phyloP scores from a whole-genome alignment of 1,140 invertebrate genomes.

The Musca vetustissima region DNA sequence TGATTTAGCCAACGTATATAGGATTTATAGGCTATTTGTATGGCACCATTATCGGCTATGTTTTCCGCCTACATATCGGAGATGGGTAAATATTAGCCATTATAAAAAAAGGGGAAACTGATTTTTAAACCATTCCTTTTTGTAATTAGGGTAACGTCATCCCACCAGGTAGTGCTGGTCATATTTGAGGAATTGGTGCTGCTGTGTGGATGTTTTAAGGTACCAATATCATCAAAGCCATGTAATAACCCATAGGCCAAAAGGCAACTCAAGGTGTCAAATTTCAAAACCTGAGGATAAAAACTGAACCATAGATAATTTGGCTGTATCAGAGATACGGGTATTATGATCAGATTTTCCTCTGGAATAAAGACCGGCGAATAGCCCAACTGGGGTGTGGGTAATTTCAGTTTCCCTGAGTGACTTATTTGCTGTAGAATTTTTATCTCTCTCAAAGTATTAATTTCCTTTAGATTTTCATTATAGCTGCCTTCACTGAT shows the following conservation, averaged over 20 bases:
- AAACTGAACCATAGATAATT: conserved; percentile 46
- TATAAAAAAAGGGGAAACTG: conserved; percentile 39
- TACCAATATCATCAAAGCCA: conserved; percentile 61
- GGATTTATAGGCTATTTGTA: conserved; percentile 64
- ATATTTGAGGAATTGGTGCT: conserved; percentile 8
- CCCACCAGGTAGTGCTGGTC: conserved; percentile 35
- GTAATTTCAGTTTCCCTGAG: neutral
- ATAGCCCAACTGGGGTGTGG: neutral
- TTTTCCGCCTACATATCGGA: conserved; percentile 70
- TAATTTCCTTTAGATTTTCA: conserved; percentile 34
- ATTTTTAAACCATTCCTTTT: conserved; percentile 40
- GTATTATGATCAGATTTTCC: conserved; percentile 37
- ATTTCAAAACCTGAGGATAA: conserved; percentile 54
- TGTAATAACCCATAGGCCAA: conserved; percentile 67
- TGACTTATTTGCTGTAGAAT: neutral
- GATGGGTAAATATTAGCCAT: conserved; percentile 62
- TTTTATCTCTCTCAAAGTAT: neutral
- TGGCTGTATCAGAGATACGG: conserved; percentile 41
- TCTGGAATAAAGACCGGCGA: conserved; percentile 31
- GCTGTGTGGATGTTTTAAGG: conserved; percentile 56
- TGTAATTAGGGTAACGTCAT: conserved; percentile 33
- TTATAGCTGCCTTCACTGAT: conserved; percentile 36
- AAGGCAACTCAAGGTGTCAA: conserved; percentile 60
- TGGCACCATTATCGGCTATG: conserved; percentile 68
- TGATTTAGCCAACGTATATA: conserved; percentile 48